Conservation (phyloP, 2,888 invertebrate genomes). For the Agriopis marginaria region DNA sequence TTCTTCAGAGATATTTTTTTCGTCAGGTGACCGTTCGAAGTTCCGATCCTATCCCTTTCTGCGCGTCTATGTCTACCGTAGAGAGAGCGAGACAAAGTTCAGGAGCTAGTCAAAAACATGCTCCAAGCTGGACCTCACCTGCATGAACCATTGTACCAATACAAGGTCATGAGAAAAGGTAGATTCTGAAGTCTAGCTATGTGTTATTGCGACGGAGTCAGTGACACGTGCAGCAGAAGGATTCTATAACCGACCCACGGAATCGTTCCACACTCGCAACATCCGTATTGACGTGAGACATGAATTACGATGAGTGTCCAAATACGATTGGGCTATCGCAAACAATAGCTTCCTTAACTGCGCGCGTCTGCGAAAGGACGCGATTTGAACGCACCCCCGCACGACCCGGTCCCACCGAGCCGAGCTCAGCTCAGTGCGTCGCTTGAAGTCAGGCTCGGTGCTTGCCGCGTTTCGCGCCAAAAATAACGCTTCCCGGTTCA, state of each 20-base stretch:
- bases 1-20: too few relatives aligned
- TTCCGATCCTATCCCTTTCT: too few relatives aligned
- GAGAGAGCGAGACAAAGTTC: too few relatives aligned
- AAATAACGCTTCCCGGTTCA: slow-evolving; percentile 45
- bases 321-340: slow-evolving; percentile 32
- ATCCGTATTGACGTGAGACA: slow-evolving; percentile 26
- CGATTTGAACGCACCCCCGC: slow-evolving; percentile 44
- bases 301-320: slow-evolving; percentile 35
- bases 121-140: too few relatives aligned
- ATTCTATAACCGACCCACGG: neutral
- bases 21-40: too few relatives aligned
- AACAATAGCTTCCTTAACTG: slow-evolving; percentile 35
- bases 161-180: neutral
- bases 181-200: neutral
- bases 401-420: slow-evolving; percentile 29
- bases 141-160: neutral
- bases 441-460: slow-evolving; percentile 8
- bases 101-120: too few relatives aligned
- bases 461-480: slow-evolving; percentile 27
- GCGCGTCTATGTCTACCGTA: too few relatives aligned
- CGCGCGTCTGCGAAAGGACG: slow-evolving; percentile 43
- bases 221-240: neutral
- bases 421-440: slow-evolving; percentile 43
- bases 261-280: slow-evolving; percentile 10
- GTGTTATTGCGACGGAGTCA: neutral